Conservation (phyloP, 2,797 vertebrate species). For the Scolopax rusticola region DNA sequence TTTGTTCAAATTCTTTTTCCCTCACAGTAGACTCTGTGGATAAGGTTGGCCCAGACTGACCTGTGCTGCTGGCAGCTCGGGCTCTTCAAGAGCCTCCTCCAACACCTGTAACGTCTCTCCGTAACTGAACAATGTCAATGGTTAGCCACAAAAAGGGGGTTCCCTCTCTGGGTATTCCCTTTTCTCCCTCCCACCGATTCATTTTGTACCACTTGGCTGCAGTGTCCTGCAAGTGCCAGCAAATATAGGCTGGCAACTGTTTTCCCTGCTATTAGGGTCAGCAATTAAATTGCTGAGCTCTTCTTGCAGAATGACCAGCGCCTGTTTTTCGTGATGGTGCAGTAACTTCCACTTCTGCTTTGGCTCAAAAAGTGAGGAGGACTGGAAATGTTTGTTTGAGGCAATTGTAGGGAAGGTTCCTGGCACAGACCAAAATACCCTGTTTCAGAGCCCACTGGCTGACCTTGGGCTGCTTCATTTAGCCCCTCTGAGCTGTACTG, state of each 20-base stretch:
- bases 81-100: background rate
- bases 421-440: background rate
- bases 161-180: background rate
- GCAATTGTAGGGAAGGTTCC: background rate
- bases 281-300: background rate
- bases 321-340: background rate
- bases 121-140: background rate
- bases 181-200: background rate
- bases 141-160: background rate
- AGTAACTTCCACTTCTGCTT: background rate
- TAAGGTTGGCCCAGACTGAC: background rate
- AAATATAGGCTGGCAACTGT: background rate
- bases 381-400: background rate
- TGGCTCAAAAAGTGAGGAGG: background rate
- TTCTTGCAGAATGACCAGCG: background rate
- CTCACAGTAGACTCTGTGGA: background rate
- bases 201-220: background rate
- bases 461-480: background rate
- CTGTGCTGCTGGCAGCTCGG: conserved; percentile 20
- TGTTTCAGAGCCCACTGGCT: background rate
- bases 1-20: conserved; percentile 11
- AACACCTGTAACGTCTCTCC: background rate
- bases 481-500: background rate
- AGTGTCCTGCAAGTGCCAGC: background rate
- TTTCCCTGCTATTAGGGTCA: background rate